phyloP scores from a whole-genome alignment of 2,888 invertebrate genomes.

The Chirona hameri region DNA sequence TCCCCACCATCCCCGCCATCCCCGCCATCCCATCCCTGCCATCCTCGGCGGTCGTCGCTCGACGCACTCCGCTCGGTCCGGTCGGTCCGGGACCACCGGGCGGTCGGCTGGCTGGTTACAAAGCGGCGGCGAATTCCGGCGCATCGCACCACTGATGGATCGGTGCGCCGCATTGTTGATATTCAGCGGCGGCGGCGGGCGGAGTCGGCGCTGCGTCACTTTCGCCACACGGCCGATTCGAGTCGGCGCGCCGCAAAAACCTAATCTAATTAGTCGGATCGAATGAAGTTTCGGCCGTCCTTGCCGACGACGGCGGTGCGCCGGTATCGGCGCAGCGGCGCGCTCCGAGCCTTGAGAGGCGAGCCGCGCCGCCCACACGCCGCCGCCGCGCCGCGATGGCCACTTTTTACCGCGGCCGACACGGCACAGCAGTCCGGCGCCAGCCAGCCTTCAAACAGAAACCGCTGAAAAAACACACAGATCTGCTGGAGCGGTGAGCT shows the following conservation, averaged over 20 bases:
- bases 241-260: not conserved
- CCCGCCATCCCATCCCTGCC: too few species aligned
- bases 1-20: too few species aligned
- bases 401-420: not conserved
- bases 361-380: not conserved
- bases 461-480: not conserved
- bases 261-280: conserved; percentile 28
- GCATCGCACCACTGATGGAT: not conserved
- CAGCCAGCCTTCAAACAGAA: not conserved
- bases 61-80: too few species aligned
- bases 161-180: not conserved
- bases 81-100: too few species aligned
- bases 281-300: not conserved
- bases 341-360: not conserved
- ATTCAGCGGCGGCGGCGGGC: not conserved
- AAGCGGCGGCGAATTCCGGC: too few species aligned
- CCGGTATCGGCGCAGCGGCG: not conserved
- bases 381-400: not conserved
- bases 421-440: not conserved
- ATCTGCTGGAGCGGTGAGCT: not conserved
- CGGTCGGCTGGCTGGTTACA: too few species aligned
- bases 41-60: too few species aligned
- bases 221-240: not conserved
- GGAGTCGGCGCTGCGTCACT: not conserved
- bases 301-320: conserved; percentile 4